These are phyloP conservation scores for Sitta carolinensis DNA, from an alignment of 2,797 vertebrate species.

Conservation along the genomic window DNA sequence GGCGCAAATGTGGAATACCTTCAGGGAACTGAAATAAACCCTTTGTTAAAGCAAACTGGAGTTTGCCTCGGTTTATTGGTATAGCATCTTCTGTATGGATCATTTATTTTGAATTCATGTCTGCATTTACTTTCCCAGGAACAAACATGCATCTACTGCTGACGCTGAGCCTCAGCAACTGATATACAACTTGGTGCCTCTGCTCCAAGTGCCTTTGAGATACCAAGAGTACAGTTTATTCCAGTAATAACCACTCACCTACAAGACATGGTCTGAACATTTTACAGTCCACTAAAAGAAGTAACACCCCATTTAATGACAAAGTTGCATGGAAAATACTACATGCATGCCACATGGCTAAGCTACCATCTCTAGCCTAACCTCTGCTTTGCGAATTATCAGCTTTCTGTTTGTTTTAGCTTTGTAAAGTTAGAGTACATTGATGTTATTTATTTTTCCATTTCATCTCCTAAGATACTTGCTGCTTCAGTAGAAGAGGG, in stretches of 20 bases:
- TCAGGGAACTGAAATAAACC: not conserved
- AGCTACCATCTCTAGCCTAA: not conserved
- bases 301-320: not conserved
- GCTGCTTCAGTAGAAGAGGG: not conserved
- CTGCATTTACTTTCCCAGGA: not conserved
- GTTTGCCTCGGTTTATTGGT: not conserved
- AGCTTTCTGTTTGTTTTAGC: not conserved
- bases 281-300: not conserved
- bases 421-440: not conserved
- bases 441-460: not conserved
- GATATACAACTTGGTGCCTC: not conserved
- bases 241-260: not conserved
- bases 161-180: not conserved
- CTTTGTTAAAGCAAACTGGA: not conserved
- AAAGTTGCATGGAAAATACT: not conserved
- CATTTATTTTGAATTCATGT: not conserved
- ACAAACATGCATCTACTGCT: not conserved
- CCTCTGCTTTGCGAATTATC: not conserved
- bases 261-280: not conserved
- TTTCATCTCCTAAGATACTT: not conserved
- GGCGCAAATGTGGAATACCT: not conserved
- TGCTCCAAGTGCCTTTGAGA: not conserved
- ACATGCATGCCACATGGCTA: rapidly evolving
- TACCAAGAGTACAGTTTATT: not conserved
- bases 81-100: not conserved